Conservation (phyloP, 2,888 invertebrate genomes). For the Corythucha ciliata region DNA sequence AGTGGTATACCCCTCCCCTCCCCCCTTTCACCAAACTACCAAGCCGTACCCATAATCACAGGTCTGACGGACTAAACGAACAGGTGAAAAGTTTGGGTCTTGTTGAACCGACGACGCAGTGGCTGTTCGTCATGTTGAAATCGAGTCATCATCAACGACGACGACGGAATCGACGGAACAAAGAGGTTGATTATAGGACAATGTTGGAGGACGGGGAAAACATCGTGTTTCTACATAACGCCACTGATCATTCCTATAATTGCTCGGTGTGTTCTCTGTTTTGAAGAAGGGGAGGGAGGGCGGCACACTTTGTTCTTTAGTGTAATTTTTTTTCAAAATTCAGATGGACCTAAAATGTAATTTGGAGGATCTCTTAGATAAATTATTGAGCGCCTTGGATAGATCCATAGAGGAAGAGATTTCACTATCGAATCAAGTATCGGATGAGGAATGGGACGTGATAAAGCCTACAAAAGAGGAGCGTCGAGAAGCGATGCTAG, state of each 20-base stretch:
- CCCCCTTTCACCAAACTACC: not conserved
- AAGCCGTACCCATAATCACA: not conserved
- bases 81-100: slow-evolving; percentile 55
- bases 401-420: slow-evolving; percentile 59
- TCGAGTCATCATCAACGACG: slow-evolving; percentile 43
- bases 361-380: slow-evolving; percentile 55
- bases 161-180: not conserved
- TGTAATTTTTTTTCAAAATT: not conserved
- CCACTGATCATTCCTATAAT: slow-evolving; percentile 1
- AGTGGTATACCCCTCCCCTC: slow-evolving; percentile 22
- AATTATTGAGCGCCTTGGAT: slow-evolving; percentile 59
- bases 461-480: slow-evolving; percentile 61
- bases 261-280: slow-evolving; percentile 25
- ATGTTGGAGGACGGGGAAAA: slow-evolving; percentile 67
- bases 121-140: slow-evolving; percentile 69
- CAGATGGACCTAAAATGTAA: slow-evolving; percentile 54
- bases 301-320: not conserved
- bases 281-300: no score
- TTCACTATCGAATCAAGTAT: slow-evolving; percentile 62
- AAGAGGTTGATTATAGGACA: slow-evolving; percentile 5
- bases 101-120: slow-evolving; percentile 64
- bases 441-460: slow-evolving; percentile 78
- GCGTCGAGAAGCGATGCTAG: slow-evolving; percentile 53
- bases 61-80: no score
- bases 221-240: slow-evolving; percentile 50